phyloP scores from a whole-genome alignment of 2,888 invertebrate genomes.

The Drosophila emarginata region DNA sequence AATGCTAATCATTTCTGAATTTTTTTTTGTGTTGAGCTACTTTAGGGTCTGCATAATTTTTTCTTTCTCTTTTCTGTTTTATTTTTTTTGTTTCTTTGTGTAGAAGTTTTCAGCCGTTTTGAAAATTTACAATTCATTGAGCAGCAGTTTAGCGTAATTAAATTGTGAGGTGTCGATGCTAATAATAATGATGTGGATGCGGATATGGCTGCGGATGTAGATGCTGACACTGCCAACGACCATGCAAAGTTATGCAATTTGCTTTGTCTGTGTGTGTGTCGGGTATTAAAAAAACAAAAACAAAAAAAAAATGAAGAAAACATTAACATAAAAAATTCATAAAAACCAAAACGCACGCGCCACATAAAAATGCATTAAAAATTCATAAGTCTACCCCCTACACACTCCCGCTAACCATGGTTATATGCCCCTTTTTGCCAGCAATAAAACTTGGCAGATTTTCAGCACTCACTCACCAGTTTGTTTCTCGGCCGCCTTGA shows the following conservation, averaged over 20 bases:
- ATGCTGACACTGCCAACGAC: background rate
- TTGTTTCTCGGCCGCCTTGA: slow-evolving; percentile 90
- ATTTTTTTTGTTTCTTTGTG: background rate
- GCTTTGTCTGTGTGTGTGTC: background rate
- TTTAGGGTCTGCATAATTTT: slow-evolving; percentile 56
- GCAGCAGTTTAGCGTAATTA: slow-evolving; percentile 76
- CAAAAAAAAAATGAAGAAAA: background rate
- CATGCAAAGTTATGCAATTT: slow-evolving; percentile 56
- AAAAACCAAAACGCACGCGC: slow-evolving; percentile 35
- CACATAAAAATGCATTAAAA: slow-evolving; percentile 20
- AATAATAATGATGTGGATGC: slow-evolving; percentile 45
- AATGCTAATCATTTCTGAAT: slow-evolving; percentile 75
- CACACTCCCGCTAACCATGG: background rate
- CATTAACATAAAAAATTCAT: slow-evolving; percentile 68
- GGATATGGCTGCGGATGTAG: slow-evolving; percentile 9
- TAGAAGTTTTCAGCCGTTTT: slow-evolving; percentile 49
- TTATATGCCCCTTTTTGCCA: slow-evolving; percentile 1
- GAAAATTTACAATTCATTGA: slow-evolving; percentile 76
- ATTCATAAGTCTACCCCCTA: background rate
- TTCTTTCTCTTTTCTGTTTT: slow-evolving; percentile 2
- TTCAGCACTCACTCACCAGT: slow-evolving; percentile 84
- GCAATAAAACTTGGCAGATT: slow-evolving; percentile 2
- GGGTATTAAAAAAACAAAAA: background rate
- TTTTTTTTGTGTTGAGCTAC: slow-evolving; percentile 37
- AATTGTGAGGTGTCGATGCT: slow-evolving; percentile 56